Percentiles rank a stretch among this genome's conserved stretches.
phyloP scores from a whole-genome alignment of 2,888 invertebrate species.

The Phaonia tiefii region DNA sequence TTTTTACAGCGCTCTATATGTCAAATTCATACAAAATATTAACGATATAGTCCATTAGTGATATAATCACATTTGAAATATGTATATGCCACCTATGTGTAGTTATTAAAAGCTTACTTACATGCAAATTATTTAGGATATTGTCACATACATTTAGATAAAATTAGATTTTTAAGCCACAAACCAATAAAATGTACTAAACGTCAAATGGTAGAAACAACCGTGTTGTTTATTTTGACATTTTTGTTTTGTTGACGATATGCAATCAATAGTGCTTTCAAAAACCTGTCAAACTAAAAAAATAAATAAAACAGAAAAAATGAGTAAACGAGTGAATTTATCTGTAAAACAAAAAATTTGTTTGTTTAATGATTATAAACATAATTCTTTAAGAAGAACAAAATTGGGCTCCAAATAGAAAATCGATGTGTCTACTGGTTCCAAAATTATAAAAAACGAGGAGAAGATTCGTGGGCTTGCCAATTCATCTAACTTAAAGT shows the following conservation, averaged over 20 bases:
- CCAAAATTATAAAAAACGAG: conserved; percentile 38
- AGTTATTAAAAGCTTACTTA: background rate
- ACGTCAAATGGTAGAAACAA: background rate
- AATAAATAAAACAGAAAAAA: conserved; percentile 24
- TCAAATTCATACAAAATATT: conserved; percentile 6
- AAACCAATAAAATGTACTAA: background rate
- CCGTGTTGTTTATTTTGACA: background rate
- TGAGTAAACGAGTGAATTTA: conserved; percentile 36
- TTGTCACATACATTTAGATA: too few relatives aligned
- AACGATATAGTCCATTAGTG: background rate
- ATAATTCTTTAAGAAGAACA: conserved; percentile 29
- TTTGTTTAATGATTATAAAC: conserved; percentile 40
- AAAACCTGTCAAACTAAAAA: background rate
- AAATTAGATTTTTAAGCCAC: background rate
- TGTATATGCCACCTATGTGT: background rate
- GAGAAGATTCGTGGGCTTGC: conserved; percentile 33
- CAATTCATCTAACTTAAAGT: conserved; percentile 28
- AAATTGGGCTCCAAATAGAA: conserved; percentile 30
- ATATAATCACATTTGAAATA: background rate
- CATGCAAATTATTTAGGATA: conserved; percentile 12
- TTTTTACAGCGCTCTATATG: background rate
- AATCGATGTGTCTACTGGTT: conserved; percentile 30
- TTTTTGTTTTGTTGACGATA: conserved; percentile 10
- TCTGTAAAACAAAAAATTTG: conserved; percentile 31
- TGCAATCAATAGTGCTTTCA: background rate